Evolutionary conservation across 2,113 vertebrate genomes (phyloP), one percentile per base, ranked within the genome.

Genomic region (Dromaius novaehollandiae): DNA sequence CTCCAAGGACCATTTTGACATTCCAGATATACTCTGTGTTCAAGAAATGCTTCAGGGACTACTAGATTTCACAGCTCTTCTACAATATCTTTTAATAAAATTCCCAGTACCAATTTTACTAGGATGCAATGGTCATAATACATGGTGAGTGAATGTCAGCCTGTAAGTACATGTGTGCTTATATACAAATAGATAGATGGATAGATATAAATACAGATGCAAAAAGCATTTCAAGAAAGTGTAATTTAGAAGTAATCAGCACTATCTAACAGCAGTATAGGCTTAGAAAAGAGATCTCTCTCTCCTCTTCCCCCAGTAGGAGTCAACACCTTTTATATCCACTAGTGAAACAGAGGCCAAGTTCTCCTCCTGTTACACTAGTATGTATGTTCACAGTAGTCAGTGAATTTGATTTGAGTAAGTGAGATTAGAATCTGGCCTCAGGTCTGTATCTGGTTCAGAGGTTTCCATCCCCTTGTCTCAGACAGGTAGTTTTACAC

Each of bases 1-100:
- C 91, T 94, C 83, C 70, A 78, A 84, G 83, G 87, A 60, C 51
- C 58, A 66, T 88, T 92, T 13, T 96, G 89, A 89, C 36, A 25
- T 61, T 89, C 61, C 91, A 96, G 80, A 85, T 50, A n/a, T 25
- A 21, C 18, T 40, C 14, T 69, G 53, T 19, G 13, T 81, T 92
- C 73, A 81, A 61, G 60, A 58, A 90, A 81, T 83, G 88, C 93
- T 53, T 79, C 15, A 11, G 53, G 40, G 66, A 89, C 11, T 15
- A 15, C 17, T 8, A 4, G 13, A 70, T 83, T 96, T 95, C 70
- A 94, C 56, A 84, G 38, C 11, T 75, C 32, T 73, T 55, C 46
- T 86, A 44, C n/a, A 68, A 30, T 81, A 69, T 12, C 65, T 77
- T 56, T 58, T 13, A 20, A 53, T 61, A 75, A 87, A 71, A 95